Evolutionary conservation across 2,797 vertebrate genomes (phyloP).

Genomic region (Hylomyscus alleni): DNA sequence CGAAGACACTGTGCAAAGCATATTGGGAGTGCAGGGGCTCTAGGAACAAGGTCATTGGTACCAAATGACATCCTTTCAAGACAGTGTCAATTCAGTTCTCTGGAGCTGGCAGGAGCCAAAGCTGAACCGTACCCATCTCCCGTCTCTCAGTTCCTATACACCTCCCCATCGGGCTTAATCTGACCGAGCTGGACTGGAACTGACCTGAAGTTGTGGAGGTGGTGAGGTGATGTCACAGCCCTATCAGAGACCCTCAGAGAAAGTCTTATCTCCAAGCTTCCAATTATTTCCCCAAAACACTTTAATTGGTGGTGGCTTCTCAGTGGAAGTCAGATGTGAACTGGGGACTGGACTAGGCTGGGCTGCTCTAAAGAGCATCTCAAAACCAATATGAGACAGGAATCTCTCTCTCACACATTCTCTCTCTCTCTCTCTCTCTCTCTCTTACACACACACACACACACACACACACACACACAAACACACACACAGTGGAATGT

Average conservation of each 20-base stretch:
- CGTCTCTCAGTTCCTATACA: background rate
- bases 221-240: background rate
- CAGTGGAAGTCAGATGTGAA: background rate
- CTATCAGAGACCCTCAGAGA: background rate
- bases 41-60: slow-evolving; percentile 7
- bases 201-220: background rate
- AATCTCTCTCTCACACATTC: too few species aligned
- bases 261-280: background rate
- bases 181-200: background rate
- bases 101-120: background rate
- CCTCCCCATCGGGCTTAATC: background rate
- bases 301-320: background rate
- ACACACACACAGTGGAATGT: background rate
- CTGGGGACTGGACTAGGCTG: background rate
- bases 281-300: slow-evolving; percentile 16
- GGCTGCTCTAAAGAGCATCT: background rate
- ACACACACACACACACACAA: too few species aligned
- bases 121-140: background rate
- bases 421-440: too few species aligned
- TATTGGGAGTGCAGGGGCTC: slow-evolving; percentile 22
- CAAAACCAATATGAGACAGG: background rate
- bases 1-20: slow-evolving; percentile 35
- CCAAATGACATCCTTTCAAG: background rate
- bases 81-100: slow-evolving; percentile 9
- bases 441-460: too few species aligned